These are phyloP conservation scores for Cheilinus undulatus DNA, from an alignment of 2,113 vertebrate genomes.

Conservation along the genomic window DNA sequence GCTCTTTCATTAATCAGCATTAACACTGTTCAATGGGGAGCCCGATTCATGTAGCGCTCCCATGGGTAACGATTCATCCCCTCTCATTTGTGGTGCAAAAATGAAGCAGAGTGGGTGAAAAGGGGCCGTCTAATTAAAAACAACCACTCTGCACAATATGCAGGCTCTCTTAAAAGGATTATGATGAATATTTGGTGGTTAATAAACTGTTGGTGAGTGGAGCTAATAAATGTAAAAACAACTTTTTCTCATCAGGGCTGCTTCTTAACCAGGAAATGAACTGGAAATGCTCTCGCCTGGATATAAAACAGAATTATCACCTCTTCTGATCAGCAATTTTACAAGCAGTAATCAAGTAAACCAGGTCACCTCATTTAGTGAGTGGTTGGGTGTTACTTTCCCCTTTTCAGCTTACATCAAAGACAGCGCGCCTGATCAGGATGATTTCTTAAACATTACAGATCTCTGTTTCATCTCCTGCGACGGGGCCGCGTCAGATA, in stretches of 20 bases:
- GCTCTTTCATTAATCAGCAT: slow-evolving; percentile 78
- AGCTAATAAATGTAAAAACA: slow-evolving; percentile 49
- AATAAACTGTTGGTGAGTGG: slow-evolving; percentile 23
- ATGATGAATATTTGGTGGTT: slow-evolving; percentile 57
- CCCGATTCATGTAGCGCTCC: slow-evolving; percentile 44
- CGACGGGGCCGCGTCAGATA: slow-evolving; percentile 29
- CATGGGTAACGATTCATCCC: slow-evolving; percentile 49
- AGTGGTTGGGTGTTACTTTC: slow-evolving; percentile 28
- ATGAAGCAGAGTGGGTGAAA: slow-evolving; percentile 49
- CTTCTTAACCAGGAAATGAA: slow-evolving; percentile 6
- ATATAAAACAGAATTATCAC: slow-evolving; percentile 58
- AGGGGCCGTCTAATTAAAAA: slow-evolving; percentile 60
- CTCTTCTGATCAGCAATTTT: slow-evolving; percentile 53
- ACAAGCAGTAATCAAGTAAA: slow-evolving; percentile 61
- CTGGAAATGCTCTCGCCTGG: slow-evolving; percentile 8
- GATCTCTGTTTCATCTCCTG: slow-evolving; percentile 68
- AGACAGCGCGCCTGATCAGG: slow-evolving; percentile 47
- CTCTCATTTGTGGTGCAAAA: slow-evolving; percentile 62
- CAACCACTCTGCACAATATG: slow-evolving; percentile 39
- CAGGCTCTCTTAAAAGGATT: slow-evolving; percentile 38
- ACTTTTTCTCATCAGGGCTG: slow-evolving; percentile 25
- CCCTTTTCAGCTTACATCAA: slow-evolving; percentile 63
- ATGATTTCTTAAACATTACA: slow-evolving; percentile 61
- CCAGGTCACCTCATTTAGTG: slow-evolving; percentile 63
- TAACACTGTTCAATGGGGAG: slow-evolving; percentile 45